Evolutionary conservation across 2,797 vertebrate genomes (phyloP).

Genomic region (Garrulus glandarius): DNA sequence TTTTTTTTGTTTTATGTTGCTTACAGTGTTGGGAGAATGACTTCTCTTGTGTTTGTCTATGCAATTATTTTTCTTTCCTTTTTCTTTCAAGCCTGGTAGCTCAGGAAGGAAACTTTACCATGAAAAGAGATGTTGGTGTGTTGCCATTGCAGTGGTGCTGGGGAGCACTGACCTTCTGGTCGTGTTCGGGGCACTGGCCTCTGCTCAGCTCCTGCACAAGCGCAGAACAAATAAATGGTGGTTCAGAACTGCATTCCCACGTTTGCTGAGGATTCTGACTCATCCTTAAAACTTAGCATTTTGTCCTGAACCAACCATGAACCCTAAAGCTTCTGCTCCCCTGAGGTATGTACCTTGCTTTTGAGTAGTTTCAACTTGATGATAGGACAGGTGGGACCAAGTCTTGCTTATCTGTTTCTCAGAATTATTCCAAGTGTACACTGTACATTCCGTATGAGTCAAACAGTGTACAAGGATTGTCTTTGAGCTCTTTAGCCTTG

Average conservation of each 20-base stretch:
- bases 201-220: neutral
- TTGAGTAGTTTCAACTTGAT: neutral
- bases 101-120: neutral
- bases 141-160: neutral
- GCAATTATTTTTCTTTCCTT: neutral
- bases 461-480: neutral
- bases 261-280: neutral
- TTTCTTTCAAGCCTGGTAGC: neutral
- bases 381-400: neutral
- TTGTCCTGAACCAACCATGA: neutral
- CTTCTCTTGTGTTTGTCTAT: too few species aligned
- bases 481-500: neutral
- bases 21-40: neutral
- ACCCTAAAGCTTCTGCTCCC: neutral
- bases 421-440: neutral
- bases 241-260: neutral
- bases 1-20: neutral
- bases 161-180: neutral
- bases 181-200: neutral
- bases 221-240: rapidly evolving
- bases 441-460: neutral
- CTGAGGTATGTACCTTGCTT: neutral
- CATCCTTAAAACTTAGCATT: neutral
- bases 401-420: neutral
- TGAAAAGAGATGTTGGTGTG: neutral